Conservation (phyloP, 1,140 invertebrate species). For the Penaeus chinensis region DNA sequence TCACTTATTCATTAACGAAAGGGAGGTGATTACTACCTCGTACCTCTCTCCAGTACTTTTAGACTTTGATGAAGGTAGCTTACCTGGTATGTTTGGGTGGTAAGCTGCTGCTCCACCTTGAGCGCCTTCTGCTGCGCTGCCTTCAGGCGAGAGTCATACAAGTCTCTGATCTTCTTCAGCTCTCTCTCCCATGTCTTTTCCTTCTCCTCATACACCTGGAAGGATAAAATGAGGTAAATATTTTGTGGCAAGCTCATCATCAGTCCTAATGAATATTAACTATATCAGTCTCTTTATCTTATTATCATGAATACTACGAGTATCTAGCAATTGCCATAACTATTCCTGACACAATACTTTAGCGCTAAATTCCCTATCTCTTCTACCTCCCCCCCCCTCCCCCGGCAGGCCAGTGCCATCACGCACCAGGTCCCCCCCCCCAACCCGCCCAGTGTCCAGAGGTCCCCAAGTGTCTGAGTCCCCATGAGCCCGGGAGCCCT, state of each 20-base stretch:
- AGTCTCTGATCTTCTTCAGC: constrained; percentile 72
- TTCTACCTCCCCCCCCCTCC: too few relatives aligned
- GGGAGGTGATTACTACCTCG: not conserved
- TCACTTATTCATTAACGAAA: not conserved
- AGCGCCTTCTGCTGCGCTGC: constrained; percentile 76
- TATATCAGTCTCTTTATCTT: not conserved
- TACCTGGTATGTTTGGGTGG: constrained; percentile 78
- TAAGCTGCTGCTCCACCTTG: constrained; percentile 78
- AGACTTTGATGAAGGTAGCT: not conserved
- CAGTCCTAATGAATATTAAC: too few relatives aligned
- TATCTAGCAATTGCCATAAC: too few relatives aligned
- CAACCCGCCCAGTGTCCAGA: too few relatives aligned
- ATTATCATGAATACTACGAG: too few relatives aligned
- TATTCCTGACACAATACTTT: too few relatives aligned
- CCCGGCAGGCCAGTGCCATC: too few relatives aligned
- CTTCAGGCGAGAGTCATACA: constrained; percentile 79
- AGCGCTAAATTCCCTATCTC: too few relatives aligned
- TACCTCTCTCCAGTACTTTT: not conserved
- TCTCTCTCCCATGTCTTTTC: constrained; percentile 75
- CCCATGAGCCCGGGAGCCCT: too few relatives aligned
- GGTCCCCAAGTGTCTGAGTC: too few relatives aligned
- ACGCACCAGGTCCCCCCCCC: too few relatives aligned
- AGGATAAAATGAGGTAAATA: not conserved
- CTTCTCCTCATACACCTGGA: constrained; percentile 76
- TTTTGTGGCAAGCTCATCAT: not conserved